Evolutionary conservation across 2,113 vertebrate genomes (phyloP), one percentile per base, ranked within the genome.

Genomic region (Solea solea): DNA sequence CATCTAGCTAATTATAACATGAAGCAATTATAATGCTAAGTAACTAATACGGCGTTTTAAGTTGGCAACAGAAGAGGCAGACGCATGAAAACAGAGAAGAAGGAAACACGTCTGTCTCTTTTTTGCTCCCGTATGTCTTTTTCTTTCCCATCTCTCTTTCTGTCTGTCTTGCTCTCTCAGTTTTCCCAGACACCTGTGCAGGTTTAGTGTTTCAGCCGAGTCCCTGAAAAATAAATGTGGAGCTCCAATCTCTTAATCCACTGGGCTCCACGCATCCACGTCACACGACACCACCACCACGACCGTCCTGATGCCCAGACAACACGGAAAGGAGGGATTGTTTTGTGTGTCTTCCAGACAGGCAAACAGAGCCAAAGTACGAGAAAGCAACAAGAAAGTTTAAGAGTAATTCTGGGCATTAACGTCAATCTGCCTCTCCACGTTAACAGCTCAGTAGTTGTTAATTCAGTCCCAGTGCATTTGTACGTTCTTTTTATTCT

Each of bases 161-260:
- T 78, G 28, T 74, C 63, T 57, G 50, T 50, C 54, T 52, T 44
- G 15, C 81, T 88, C 77, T 81, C 86, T 85, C 81, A 63, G 66
- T 90, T 90, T 90, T 90, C 86, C 92, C 93, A 95, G 95, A 98
- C 98, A 98, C 98, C 98, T 99, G 97, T 96, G 95, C 91, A 90
- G 94, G 91, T 96, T 90, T 98, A 96, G 94, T 87, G 95, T 98
- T 98, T 97, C 97, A 96, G 93, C 73, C 77, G 86, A 94, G 92
- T 93, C 94, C 95, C 96, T 97, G 96, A 95, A 98, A 97, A 98
- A 98, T 96, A 96, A 97, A 97, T 95, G 95, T 92, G 91, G 94
- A 90, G 95, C 96, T 97, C 94, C 96, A 96, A 96, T 98, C 96
- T 96, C 95, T 95, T 98, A 98, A 99, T 98, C 97, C 96, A 94